Conservation (phyloP, 2,797 vertebrate genomes). For the Danio tinwini region DNA sequence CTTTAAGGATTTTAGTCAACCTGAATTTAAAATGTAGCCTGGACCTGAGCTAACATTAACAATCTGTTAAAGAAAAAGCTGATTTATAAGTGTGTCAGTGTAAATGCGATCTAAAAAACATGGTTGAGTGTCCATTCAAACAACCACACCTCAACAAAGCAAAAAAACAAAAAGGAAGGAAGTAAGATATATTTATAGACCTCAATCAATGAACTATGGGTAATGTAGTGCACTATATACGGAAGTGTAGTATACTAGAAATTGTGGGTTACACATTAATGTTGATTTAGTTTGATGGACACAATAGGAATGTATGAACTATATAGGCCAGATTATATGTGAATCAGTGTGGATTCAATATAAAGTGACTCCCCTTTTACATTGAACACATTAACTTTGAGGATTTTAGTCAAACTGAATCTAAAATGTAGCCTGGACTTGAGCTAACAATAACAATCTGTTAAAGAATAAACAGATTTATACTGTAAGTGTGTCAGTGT, state of each 20-base stretch:
- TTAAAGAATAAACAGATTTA: neutral
- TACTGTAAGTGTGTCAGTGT: neutral
- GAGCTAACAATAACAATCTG: neutral
- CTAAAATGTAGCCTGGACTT: no score
- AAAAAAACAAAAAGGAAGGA: no score
- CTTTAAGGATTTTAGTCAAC: neutral
- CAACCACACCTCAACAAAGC: no score
- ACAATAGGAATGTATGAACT: neutral
- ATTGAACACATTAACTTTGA: neutral
- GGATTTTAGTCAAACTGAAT: neutral
- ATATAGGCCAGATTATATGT: neutral
- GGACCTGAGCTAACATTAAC: neutral
- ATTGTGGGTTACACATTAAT: neutral
- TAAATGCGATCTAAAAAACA: neutral
- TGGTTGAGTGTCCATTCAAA: no score
- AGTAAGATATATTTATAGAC: no score
- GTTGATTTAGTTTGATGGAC: neutral
- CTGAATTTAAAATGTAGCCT: no score
- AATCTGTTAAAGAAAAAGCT: neutral
- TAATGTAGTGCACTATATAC: no score
- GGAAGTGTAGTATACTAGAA: no score
- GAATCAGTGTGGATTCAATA: slow-evolving; percentile 5
- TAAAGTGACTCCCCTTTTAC: slow-evolving; percentile 3
- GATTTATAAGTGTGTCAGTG: neutral
- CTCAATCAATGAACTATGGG: no score